A percentile compares a stretch with the other conserved stretches of the same genome.
phyloP scores from a whole-genome alignment of 2,113 vertebrate genomes.

The Cyprinodon variegatus region DNA sequence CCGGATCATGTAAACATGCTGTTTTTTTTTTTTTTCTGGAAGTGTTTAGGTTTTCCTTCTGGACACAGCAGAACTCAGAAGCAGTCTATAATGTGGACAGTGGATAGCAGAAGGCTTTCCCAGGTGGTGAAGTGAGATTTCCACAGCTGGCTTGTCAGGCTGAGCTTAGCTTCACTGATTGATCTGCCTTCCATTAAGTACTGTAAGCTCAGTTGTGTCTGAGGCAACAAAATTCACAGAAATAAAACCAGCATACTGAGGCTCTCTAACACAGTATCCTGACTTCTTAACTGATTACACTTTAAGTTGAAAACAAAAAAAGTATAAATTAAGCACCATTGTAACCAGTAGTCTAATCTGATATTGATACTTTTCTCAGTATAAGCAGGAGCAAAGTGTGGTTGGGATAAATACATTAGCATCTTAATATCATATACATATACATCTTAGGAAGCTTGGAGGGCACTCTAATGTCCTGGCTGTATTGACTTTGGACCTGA shows the following conservation, averaged over 20 bases:
- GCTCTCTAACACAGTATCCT: neutral
- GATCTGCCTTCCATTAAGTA: conserved; percentile 53
- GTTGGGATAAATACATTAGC: too few relatives aligned
- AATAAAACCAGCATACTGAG: conserved; percentile 5
- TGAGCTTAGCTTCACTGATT: conserved; percentile 50
- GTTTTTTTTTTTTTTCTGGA: conserved; percentile 11
- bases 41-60: conserved; percentile 9
- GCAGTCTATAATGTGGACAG: conserved; percentile 6
- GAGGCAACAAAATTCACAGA: conserved; percentile 6
- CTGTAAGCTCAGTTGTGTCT: conserved; percentile 19
- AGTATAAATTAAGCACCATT: too few relatives aligned
- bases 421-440: too few relatives aligned
- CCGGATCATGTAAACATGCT: neutral
- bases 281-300: neutral
- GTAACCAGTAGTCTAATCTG: too few relatives aligned
- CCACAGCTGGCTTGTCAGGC: conserved; percentile 51
- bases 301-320: neutral
- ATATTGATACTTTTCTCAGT: too few relatives aligned
- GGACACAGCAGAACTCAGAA: conserved; percentile 8
- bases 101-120: conserved; percentile 26
- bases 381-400: too few relatives aligned
- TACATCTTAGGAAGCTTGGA: too few relatives aligned
- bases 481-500: too few relatives aligned
- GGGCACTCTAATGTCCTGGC: too few relatives aligned
- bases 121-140: conserved; percentile 25